Evolutionary conservation across 2,113 vertebrate genomes (phyloP).

Genomic region (Semicossyphus pulcher): DNA sequence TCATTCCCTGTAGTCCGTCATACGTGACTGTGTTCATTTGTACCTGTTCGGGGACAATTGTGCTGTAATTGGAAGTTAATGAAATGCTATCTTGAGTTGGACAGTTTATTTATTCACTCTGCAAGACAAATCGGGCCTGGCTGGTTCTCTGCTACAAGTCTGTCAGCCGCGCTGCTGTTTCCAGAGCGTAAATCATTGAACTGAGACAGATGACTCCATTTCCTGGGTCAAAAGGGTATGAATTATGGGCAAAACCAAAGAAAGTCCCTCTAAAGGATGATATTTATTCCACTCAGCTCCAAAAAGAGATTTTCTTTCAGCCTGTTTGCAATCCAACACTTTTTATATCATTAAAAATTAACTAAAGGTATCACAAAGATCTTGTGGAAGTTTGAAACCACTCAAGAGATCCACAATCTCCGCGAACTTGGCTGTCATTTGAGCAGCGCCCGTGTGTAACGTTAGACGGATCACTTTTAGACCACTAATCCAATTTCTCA

Average conservation of each 20-base stretch:
- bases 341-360: slow-evolving; percentile 45
- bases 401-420: not conserved
- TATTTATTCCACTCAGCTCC: slow-evolving; percentile 46
- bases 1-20: slow-evolving; percentile 9
- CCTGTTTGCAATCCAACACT: slow-evolving; percentile 27
- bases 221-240: slow-evolving; percentile 68
- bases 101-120: slow-evolving; percentile 72
- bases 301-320: slow-evolving; percentile 31
- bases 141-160: slow-evolving; percentile 55
- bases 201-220: slow-evolving; percentile 67
- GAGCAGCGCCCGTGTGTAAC: slow-evolving; percentile 34
- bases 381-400: slow-evolving; percentile 26
- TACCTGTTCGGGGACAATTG: slow-evolving; percentile 49
- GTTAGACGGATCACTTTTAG: slow-evolving; percentile 62
- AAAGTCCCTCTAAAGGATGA: slow-evolving; percentile 51
- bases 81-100: slow-evolving; percentile 44
- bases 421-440: slow-evolving; percentile 18
- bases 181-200: slow-evolving; percentile 58
- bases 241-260: slow-evolving; percentile 57
- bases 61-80: slow-evolving; percentile 52
- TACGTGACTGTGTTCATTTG: slow-evolving; percentile 42
- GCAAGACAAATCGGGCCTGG: slow-evolving; percentile 58
- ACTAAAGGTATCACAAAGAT: slow-evolving; percentile 25
- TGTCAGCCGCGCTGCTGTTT: slow-evolving; percentile 44
- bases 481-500: slow-evolving; percentile 79